Percentiles rank a stretch among this genome's conserved stretches.
Conservation (phyloP, 2,113 vertebrate genomes). For the Tautogolabrus adspersus region DNA sequence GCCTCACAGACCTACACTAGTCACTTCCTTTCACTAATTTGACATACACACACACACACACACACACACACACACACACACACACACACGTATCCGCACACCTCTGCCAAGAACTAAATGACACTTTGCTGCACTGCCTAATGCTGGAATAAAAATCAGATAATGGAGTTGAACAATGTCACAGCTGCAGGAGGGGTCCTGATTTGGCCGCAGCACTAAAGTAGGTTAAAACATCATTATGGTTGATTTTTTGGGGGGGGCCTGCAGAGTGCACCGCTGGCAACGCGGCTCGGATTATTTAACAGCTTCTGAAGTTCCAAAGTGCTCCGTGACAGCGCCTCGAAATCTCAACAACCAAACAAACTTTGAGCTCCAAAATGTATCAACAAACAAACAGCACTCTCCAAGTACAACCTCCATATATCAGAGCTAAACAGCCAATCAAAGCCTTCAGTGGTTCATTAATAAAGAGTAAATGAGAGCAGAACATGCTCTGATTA, state of each 20-base stretch:
- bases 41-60: background rate
- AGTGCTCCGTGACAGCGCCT: conserved; percentile 2
- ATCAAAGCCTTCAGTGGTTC: background rate
- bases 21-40: background rate
- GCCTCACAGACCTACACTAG: background rate
- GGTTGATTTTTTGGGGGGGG: conserved; percentile 3
- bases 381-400: background rate
- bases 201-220: conserved; percentile 29
- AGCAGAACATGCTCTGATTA: background rate
- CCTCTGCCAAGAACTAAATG: conserved; percentile 22
- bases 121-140: conserved; percentile 25
- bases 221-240: conserved; percentile 41
- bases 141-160: conserved; percentile 44
- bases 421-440: background rate
- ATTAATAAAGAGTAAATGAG: background rate
- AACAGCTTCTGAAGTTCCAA: conserved; percentile 5
- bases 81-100: conserved; percentile 1
- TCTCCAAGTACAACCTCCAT: background rate
- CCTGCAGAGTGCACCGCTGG: conserved; percentile 21
- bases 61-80: background rate
- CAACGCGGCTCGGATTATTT: conserved; percentile 14
- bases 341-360: background rate
- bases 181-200: conserved; percentile 22
- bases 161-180: conserved; percentile 40
- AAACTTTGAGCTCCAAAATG: background rate